Base-by-base conservation (phyloP, 2,888 invertebrate species). In the Eupithecia insigniata region DNA sequence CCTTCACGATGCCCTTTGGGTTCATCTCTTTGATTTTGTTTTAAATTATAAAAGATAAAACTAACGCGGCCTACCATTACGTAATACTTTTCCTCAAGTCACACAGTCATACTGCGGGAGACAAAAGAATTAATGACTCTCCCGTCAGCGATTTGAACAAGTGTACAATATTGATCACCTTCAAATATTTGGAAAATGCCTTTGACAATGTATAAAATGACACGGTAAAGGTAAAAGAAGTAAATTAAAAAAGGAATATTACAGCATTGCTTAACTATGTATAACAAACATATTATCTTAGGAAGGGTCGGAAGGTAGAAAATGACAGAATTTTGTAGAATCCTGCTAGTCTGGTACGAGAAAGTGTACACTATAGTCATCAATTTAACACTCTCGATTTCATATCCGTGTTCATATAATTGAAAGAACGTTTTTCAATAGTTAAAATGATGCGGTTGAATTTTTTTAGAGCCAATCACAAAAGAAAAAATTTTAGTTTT, bases 91-190 rank as follows among this genome's bases (percentile, higher is more conserved):
- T 60, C 60, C 60, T 30, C 26, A 34, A 34, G 36, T 26, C 12
- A 36, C 32, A 61, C 14, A 39, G n/a, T n/a, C n/a, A n/a, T n/a
- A 26, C 34, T 39, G 28, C 14, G 43, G 67, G 22, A 69, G 84
- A 88, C 85, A 88, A 87, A 83, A 79, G 81, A 72, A 76, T 80
- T 88, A 88, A 88, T 86, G 85, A 86, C 85, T 84, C 22, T 51
- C 55, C 26, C 55, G 30, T 82, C 79, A 79, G 72, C 76, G 74
- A 79, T 84, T 86, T 84, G 74, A 60, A 77, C 87, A 86, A 80
- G 81, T 87, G 87, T 78, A 5, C 16, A 61, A 51, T 67, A 72
- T 67, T 61, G 66, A 65, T 73, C 61, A 26, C 22, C 14, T 43
- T 71, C 36, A 66, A 75, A 67, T 67, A 61, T 66, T 58, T 67